Evolutionary conservation across 1,140 invertebrate genomes (phyloP).

Genomic region (Tenebrio molitor): DNA sequence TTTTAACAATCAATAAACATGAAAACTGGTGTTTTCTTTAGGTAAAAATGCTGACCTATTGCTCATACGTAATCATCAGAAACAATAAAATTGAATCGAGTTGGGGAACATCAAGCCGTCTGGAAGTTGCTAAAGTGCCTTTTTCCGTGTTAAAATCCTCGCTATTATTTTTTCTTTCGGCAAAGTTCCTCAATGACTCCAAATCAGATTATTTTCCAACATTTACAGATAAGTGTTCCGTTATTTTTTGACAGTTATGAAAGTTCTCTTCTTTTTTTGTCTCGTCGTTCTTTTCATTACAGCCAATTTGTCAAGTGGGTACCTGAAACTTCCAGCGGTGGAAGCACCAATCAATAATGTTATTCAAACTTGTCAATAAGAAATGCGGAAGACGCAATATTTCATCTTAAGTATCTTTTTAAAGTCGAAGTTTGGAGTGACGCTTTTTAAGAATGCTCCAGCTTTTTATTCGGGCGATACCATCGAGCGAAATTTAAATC

Average conservation of each 20-base stretch:
- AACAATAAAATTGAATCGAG: too few species aligned
- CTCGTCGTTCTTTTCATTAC: conserved; percentile 9
- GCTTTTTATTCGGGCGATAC: background rate
- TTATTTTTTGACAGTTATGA: conserved; percentile 11
- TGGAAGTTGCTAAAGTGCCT: background rate
- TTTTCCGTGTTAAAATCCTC: background rate
- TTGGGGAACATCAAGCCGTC: background rate
- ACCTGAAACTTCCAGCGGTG: conserved; percentile 34
- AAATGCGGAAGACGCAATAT: conserved; percentile 38
- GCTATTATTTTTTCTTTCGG: background rate
- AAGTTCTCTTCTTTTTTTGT: conserved; percentile 1
- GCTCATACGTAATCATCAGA: too few species aligned
- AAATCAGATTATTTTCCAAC: conserved; percentile 11
- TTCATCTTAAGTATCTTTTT: conserved; percentile 41
- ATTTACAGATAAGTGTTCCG: background rate
- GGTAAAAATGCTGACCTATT: too few species aligned
- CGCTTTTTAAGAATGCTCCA: conserved; percentile 1
- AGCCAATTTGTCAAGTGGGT: conserved; percentile 28
- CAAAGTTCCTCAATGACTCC: background rate
- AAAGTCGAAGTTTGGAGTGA: conserved; percentile 17
- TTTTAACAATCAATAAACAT: too few species aligned
- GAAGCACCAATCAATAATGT: conserved; percentile 40
- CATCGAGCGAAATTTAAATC: conserved; percentile 19
- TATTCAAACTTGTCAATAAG: conserved; percentile 42
- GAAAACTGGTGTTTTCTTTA: too few species aligned